Percentiles rank a stretch among this genome's conserved stretches.
Conservation (phyloP, 2,797 vertebrate genomes). For the Trichosurus vulpecula region DNA sequence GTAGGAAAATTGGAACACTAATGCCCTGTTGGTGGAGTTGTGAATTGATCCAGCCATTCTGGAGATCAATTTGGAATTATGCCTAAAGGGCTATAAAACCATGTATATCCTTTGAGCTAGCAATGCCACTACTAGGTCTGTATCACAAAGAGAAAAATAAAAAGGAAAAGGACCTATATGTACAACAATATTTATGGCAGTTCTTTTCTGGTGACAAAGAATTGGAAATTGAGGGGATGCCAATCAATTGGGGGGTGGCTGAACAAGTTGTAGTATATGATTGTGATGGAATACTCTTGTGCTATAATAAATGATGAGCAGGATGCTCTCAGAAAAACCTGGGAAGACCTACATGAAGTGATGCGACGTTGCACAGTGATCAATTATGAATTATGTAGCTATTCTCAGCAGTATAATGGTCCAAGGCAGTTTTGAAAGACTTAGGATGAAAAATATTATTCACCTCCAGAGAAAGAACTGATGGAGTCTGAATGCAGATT, state of each 20-base stretch:
- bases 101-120: not conserved
- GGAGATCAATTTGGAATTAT: not conserved
- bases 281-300: not conserved
- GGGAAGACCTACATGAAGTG: no score
- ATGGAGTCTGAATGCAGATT: not conserved
- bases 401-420: not conserved
- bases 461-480: not conserved
- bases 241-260: not conserved
- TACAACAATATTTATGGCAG: not conserved
- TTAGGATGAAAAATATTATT: not conserved
- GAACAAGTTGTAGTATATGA: not conserved
- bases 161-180: not conserved
- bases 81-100: not conserved
- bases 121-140: not conserved
- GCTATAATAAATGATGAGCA: no score
- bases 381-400: not conserved
- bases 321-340: no score
- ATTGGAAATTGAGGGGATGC: not conserved
- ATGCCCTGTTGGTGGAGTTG: not conserved
- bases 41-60: not conserved
- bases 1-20: not conserved
- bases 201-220: not conserved
- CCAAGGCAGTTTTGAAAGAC: not conserved
- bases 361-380: not conserved
- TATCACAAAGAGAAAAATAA: not conserved